Base-by-base conservation (phyloP, 2,797 vertebrate species). In the Rhyacichthys aspro region DNA sequence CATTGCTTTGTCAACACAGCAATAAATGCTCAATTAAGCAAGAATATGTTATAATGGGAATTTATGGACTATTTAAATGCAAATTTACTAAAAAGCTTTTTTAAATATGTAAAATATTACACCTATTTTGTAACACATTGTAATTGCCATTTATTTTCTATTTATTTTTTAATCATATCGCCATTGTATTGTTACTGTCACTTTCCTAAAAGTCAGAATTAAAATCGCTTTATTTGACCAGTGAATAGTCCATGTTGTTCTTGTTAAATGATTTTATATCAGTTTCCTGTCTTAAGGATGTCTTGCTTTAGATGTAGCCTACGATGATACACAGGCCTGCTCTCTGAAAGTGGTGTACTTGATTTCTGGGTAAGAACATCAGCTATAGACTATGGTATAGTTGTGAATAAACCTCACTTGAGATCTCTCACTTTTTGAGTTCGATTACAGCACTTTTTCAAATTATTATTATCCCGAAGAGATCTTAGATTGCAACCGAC, bases 81-180 rank as follows among this genome's bases (percentile, higher is more conserved):
- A 86, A 85, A 87, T 82, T 79, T 86, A 56, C 53, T 72, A 52
- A 42, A 64, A 46, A 58, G n/a, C 10, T 19, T 80, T 86, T 90
- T 87, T 84, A 85, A 87, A 87, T 74, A 88, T 90, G 87, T 90
- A 87, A 90, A 89, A 78, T 90, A 89, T 87, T 90, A 84, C 84
- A 85, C 85, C 89, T 90, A 90, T 92, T 93, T 92, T 92, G 76
- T 92, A 93, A 90, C 70, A 81, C 86, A 89, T 89, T 89, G 82
- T 85, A 87, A 88, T 86, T 86, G 71, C 70, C 81, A 86, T 89
- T 28, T 78, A 84, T 89, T 89, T 87, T 87, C 64, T 89, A 88
- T 88, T 87, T 87, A 88, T 88, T 86, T 84, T 90, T 76, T 84
- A 87, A 83, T 81, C 80, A 83, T 86, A 77, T 79, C 64, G 42